A percentile compares a stretch with the other conserved stretches of the same genome.
These are phyloP conservation scores for Pseudolycoriella hygida DNA, from an alignment of 2,888 invertebrate species.

Conservation along the genomic window DNA sequence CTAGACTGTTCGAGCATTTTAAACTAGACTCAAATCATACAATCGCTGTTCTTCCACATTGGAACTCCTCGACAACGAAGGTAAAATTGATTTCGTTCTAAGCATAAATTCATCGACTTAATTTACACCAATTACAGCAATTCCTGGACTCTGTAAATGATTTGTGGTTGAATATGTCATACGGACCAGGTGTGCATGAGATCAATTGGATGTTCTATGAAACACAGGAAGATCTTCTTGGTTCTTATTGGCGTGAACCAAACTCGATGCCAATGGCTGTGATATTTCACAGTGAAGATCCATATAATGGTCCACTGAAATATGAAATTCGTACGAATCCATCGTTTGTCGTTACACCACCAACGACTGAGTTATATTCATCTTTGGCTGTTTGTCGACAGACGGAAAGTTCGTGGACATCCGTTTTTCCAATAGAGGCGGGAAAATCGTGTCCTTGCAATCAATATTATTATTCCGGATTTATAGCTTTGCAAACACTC, in stretches of 20 bases:
- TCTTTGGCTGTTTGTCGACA: slow-evolving; percentile 53
- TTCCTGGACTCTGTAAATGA: slow-evolving; percentile 45
- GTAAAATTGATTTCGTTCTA: background rate
- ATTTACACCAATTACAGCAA: slow-evolving; percentile 28
- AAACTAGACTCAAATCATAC: slow-evolving; percentile 38
- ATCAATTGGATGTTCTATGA: slow-evolving; percentile 47
- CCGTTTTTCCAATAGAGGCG: slow-evolving; percentile 46
- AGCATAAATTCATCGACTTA: too few species aligned
- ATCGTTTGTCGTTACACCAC: slow-evolving; percentile 42
- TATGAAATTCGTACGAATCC: slow-evolving; percentile 61
- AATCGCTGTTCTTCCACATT: slow-evolving; percentile 50
- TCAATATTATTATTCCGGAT: slow-evolving; percentile 60
- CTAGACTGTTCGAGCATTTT: slow-evolving; percentile 35
- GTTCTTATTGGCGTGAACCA: slow-evolving; percentile 48
- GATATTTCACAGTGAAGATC: slow-evolving; percentile 40
- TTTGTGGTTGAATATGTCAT: slow-evolving; percentile 35
- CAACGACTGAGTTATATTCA: slow-evolving; percentile 43
- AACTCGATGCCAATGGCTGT: slow-evolving; percentile 50
- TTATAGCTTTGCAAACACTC: slow-evolving; percentile 50
- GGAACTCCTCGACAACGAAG: slow-evolving; percentile 24
- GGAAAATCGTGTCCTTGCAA: slow-evolving; percentile 58
- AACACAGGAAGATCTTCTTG: slow-evolving; percentile 45
- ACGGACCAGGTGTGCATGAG: slow-evolving; percentile 32
- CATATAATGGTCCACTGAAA: slow-evolving; percentile 33
- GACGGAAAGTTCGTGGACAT: slow-evolving; percentile 38